Evolutionary conservation across 2,113 vertebrate genomes (phyloP), one percentile per base, ranked within the genome.

Genomic region (Prunella fulvescens): DNA sequence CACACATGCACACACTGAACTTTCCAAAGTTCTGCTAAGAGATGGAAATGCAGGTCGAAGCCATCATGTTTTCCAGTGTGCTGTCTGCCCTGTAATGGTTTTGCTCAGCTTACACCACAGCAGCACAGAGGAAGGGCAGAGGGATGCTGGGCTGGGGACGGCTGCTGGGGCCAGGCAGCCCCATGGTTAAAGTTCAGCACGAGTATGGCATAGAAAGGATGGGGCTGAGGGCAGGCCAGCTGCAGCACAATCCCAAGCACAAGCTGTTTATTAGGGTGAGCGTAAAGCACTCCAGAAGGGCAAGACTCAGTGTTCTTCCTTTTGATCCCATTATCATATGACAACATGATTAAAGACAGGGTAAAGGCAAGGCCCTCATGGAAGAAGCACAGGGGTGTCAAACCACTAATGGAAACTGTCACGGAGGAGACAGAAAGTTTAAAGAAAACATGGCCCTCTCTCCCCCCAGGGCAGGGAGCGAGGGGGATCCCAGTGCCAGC

Each of bases 361-460:
- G 96, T 91, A 87, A 85, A 95, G 84, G 82, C 72, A 92, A 74
- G 67, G 93, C 93, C 79, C 93, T 96, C 85, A 70, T 95, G 94
- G 94, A 96, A 94, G 96, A 96, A 91, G 90, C 95, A 88, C 92
- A 96, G 90, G 96, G 90, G 92, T 96, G 95, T 94, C 95, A 97
- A 97, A 95, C 96, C 93, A 92, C 96, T 97, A 96, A 97, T 96
- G 95, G 94, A 94, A 96, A 96, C 88, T 96, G 96, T 96, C 95
- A 95, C 67, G 54, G 90, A 95, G 76, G 71, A 96, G 93, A 90
- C 3, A 0, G 95, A 92, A 94, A 96, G 92, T 96, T 96, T 97
- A 97, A 95, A 92, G 87, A 84, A 90, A 94, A 93, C 67, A 88
- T 70, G 87, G 57, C 69, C 72, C 87, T 84, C 58, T 92, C 72